phyloP scores from a whole-genome alignment of 2,888 invertebrate genomes.

The Oasisia sp. region DNA sequence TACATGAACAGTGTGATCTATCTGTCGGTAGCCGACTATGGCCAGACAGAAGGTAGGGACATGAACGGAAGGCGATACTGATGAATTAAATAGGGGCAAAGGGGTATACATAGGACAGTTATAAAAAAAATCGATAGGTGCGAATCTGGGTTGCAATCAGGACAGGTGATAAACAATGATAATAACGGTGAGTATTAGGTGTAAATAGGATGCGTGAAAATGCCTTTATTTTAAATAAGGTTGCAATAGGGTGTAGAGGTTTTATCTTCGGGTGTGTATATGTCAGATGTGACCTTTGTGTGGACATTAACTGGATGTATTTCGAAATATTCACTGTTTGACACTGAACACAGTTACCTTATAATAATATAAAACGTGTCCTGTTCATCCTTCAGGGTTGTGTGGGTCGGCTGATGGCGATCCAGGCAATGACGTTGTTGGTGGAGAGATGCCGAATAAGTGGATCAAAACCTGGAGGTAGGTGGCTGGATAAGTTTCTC shows the following conservation, averaged over 20 bases:
- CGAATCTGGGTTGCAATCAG: neutral
- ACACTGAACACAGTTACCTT: neutral
- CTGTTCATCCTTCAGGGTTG: neutral
- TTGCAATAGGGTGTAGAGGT: neutral
- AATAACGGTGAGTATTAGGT: neutral
- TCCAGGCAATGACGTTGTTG: neutral
- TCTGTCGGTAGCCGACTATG: constrained; percentile 14
- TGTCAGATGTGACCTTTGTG: too few relatives aligned
- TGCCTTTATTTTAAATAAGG: neutral
- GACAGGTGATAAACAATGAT: neutral
- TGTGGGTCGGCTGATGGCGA: neutral
- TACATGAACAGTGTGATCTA: constrained; percentile 19
- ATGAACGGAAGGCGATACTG: neutral
- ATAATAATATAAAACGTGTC: neutral
- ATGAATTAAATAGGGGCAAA: neutral
- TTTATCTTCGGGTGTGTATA: neutral
- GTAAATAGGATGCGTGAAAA: neutral
- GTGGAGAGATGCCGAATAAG: neutral
- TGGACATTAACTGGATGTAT: too few relatives aligned
- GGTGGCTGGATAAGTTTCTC: neutral
- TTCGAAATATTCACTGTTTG: neutral
- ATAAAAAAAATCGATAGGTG: neutral
- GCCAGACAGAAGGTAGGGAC: constrained; percentile 14
- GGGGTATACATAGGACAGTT: too few relatives aligned
- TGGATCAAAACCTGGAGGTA: constrained; percentile 10